These are phyloP conservation scores for Diacarnus erythraeanus DNA, from an alignment of 37 sponge, comb jelly and placozoan genomes.

Conservation along the genomic window DNA sequence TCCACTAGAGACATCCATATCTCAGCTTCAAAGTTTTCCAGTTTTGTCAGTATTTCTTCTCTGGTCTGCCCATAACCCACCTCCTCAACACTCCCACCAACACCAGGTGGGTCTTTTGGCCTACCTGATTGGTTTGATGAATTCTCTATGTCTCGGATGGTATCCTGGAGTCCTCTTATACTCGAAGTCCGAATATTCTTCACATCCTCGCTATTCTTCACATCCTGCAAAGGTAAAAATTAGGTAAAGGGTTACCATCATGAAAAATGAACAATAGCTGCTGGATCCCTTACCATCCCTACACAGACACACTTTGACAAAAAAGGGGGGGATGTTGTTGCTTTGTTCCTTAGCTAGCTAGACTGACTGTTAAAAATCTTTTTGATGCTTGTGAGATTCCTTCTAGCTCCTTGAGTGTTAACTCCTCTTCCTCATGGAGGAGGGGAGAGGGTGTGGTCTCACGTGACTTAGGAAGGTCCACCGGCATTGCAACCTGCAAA, in stretches of 20 bases:
- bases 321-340: no score
- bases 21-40: constrained; percentile 42
- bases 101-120: background rate
- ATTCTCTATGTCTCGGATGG: constrained; percentile 34
- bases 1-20: constrained; percentile 26
- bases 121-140: background rate
- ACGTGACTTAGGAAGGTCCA: constrained; percentile 10
- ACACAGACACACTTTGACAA: no score
- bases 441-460: background rate
- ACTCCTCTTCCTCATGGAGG: background rate
- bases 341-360: no score
- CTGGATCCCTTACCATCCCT: no score
- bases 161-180: constrained; percentile 12
- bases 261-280: background rate
- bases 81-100: background rate
- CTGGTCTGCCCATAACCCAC: no score
- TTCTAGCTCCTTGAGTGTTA: constrained; percentile 14
- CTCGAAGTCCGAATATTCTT: constrained; percentile 12
- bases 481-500: constrained; percentile 13
- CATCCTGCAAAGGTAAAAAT: no score
- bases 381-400: constrained; percentile 26
- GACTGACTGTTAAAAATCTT: constrained; percentile 8
- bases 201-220: background rate
- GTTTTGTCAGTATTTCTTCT: constrained; percentile 20
- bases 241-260: background rate